Evolutionary conservation across 2,888 invertebrate genomes (phyloP).

Genomic region (Ypsolopha sequella): DNA sequence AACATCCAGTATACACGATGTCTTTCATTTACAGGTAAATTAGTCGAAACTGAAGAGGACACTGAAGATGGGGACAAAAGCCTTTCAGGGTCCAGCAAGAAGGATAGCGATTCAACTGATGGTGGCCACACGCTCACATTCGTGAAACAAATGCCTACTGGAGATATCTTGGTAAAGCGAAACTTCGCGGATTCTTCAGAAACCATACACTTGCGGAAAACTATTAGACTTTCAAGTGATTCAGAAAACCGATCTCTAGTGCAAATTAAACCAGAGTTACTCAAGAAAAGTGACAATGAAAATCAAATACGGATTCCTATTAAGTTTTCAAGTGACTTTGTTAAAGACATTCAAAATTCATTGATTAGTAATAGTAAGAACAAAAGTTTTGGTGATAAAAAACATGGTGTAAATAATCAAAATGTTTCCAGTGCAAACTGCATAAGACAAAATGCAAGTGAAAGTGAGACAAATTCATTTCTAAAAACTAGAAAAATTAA

Average conservation of each 20-base stretch:
- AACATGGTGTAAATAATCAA: conserved; percentile 63
- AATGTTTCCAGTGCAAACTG: conserved; percentile 58
- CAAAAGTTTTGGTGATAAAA: conserved; percentile 63
- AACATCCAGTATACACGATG: no score
- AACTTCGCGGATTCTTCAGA: conserved; percentile 49
- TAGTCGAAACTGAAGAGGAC: conserved; percentile 72
- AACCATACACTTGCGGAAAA: conserved; percentile 51
- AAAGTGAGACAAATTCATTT: conserved; percentile 54
- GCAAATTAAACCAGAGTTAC: conserved; percentile 52
- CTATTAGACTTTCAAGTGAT: conserved; percentile 57
- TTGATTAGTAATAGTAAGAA: conserved; percentile 57
- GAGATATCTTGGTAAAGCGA: conserved; percentile 55
- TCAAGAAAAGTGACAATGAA: conserved; percentile 58
- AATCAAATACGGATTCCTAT: conserved; percentile 59
- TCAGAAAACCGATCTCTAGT: conserved; percentile 55
- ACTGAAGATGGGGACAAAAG: conserved; percentile 63
- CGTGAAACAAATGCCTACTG: conserved; percentile 54
- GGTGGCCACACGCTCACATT: conserved; percentile 45
- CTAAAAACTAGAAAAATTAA: conserved; percentile 52
- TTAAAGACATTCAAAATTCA: conserved; percentile 65
- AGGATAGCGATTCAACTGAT: conserved; percentile 34
- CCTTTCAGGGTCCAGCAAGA: conserved; percentile 33
- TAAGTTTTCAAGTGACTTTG: conserved; percentile 54
- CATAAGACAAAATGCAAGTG: conserved; percentile 53
- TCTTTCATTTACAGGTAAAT: conserved; percentile 54